Base-by-base conservation (phyloP, 2,113 vertebrate genomes). In the Anser cygnoides region DNA sequence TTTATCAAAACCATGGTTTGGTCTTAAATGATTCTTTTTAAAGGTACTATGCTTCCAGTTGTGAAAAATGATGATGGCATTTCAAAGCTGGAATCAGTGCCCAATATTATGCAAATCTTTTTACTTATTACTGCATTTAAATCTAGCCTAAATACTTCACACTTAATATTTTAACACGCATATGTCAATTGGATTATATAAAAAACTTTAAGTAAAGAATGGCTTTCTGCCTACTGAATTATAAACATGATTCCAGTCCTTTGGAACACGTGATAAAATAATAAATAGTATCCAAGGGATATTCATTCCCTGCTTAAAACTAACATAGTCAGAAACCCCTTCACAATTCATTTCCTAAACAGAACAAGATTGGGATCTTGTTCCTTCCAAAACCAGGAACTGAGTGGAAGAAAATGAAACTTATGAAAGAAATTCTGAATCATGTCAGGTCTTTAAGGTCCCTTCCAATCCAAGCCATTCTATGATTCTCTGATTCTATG, bases 1-100 rank as follows among this genome's bases (percentile, higher is more conserved):
- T 97, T 97, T 96, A 96, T 98, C 97, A 98, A 98, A 98, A 96
- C 82, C 82, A 70, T 93, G 94, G 79, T 97, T 97, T 94, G 67
- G 77, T 97, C 95, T 97, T 97, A 97, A 97, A 96, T 75, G 83
- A 92, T 94, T 92, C 92, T 96, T 96, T 92, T 74, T 71, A 92
- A 97, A 97, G 81, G 76, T 87, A 94, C 49, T 59, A 68, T 75
- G 87, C 83, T 97, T 97, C 97, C 95, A 97, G 50, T 97, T 97
- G 89, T 95, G 84, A 97, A 97, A 97, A 95, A 94, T 95, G 71
- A 90, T 84, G 54, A 91, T 95, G 85, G 73, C 90, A 97, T 98
- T 98, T 97, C 87, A 97, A 97, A 98, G 90, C 78, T 96, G 91
- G 59, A 79, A 96, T 92, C 92, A 90, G 67, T 95, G 74, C 18